Base-by-base conservation (phyloP, 2,797 vertebrate genomes). In the Macropodus opercularis region DNA sequence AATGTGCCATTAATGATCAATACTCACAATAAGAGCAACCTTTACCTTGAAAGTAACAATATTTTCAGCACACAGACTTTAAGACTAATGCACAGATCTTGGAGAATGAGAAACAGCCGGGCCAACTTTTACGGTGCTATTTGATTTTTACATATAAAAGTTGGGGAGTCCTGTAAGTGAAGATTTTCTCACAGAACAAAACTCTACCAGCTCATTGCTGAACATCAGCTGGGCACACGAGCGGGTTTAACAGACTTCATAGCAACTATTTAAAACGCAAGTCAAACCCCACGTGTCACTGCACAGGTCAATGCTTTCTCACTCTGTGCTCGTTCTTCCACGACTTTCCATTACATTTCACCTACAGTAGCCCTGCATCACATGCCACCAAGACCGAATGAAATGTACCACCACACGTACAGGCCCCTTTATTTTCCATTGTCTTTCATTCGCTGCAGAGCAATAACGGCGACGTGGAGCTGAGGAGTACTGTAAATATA, bases 61-160 rank as follows among this genome's bases (percentile, higher is more conserved):
- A n/a, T 39, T 55, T 44, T 76, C 75, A 79, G 82, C 79, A 85
- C 83, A 79, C 75, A 75, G 27, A 68, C 67, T 63, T 69, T 27
- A 62, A 64, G 57, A 79, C 9, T 72, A 84, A 83, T 6, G 72
- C 83, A 87, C 81, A 86, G 59, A 64, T 72, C 62, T 38, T 56
- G 52, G 56, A 77, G 75, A 71, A 82, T 59, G 75, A 63, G 50
- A 77, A 81, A 74, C 75, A 83, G 80, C 81, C 79, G 52, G 87
- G 75, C 87, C 88, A 85, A 92, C 90, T 85, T 86, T 87, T 86
- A 89, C 49, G 92, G 91, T 93, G 92, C 92, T 93, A 92, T 86
- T 84, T 84, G 75, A 87, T 88, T 89, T 86, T 76, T 87, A 88
- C 85, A 76, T 80, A 35, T 75, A 85, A 87, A 87, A 84, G 88